These are phyloP conservation scores for Spodoptera picta DNA, from an alignment of 2,888 invertebrate species.

Conservation along the genomic window DNA sequence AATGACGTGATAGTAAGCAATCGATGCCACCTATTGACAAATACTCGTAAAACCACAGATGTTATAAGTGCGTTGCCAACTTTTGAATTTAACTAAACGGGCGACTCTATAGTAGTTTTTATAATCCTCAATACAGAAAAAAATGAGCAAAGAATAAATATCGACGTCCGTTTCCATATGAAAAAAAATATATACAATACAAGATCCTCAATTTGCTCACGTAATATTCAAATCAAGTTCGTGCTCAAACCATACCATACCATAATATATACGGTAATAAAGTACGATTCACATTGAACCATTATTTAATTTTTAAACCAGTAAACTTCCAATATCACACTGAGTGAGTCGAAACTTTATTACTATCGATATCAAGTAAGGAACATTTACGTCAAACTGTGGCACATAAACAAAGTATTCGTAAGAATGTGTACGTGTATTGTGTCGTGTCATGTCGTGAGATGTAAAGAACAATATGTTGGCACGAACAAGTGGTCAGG, in stretches of 20 bases:
- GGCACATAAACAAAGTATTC: slow-evolving; percentile 67
- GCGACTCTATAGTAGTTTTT: no score
- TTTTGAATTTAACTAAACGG: no score
- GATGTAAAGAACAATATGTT: slow-evolving; percentile 67
- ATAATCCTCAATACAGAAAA: no score
- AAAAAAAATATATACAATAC: not conserved
- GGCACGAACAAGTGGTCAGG: slow-evolving; percentile 59
- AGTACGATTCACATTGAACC: slow-evolving; percentile 1
- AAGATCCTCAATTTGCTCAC: not conserved
- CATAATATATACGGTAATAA: slow-evolving; percentile 15
- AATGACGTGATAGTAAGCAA: no score
- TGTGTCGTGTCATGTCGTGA: slow-evolving; percentile 57
- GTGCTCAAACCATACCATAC: slow-evolving; percentile 9
- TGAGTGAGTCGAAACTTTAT: slow-evolving; percentile 54
- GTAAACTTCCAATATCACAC: slow-evolving; percentile 46
- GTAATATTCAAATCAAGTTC: not conserved
- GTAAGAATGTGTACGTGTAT: no score
- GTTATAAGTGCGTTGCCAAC: no score
- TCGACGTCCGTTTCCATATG: not conserved
- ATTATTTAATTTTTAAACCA: not conserved
- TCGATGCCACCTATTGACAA: no score
- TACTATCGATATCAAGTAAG: slow-evolving; percentile 57
- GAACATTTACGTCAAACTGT: slow-evolving; percentile 65
- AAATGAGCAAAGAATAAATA: no score
- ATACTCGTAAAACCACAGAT: no score